phyloP scores from a whole-genome alignment of 2,113 vertebrate species.

The Anhinga rufa region DNA sequence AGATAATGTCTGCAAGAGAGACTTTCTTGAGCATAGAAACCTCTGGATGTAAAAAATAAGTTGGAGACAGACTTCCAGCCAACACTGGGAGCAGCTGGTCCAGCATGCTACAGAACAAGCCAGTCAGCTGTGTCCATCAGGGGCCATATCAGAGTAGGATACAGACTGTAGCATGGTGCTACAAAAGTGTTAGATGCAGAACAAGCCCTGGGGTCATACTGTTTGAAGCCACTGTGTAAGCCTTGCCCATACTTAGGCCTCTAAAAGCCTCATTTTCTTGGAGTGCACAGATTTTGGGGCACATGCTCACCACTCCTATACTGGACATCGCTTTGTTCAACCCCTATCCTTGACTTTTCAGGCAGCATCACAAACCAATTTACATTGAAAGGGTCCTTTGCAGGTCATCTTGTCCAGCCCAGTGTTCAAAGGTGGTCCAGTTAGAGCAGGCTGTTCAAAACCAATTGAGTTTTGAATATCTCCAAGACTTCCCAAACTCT shows the following conservation, averaged over 20 bases:
- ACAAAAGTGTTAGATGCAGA: not conserved
- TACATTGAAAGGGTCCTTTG: not conserved
- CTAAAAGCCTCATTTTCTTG: not conserved
- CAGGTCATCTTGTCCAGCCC: not conserved
- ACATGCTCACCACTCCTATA: not conserved
- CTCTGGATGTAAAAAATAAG: not conserved
- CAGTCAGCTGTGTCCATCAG: not conserved
- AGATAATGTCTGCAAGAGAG: not conserved
- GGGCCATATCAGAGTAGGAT: not conserved
- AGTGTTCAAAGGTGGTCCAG: not conserved
- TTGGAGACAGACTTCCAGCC: not conserved
- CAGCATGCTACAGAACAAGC: not conserved
- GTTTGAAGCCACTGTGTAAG: not conserved
- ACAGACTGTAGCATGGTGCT: not conserved
- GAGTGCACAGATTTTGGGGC: not conserved
- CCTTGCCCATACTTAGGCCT: not conserved
- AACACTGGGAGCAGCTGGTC: not conserved
- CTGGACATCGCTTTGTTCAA: rapidly evolving
- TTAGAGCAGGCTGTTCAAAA: not conserved
- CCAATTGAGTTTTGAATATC: not conserved
- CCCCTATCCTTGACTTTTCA: not conserved
- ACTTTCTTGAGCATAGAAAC: not conserved
- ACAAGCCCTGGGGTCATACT: rapidly evolving
- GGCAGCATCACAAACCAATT: not conserved
- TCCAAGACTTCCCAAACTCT: not conserved